Conservation (phyloP, 2,797 vertebrate species). For the Takifugu rubripes region DNA sequence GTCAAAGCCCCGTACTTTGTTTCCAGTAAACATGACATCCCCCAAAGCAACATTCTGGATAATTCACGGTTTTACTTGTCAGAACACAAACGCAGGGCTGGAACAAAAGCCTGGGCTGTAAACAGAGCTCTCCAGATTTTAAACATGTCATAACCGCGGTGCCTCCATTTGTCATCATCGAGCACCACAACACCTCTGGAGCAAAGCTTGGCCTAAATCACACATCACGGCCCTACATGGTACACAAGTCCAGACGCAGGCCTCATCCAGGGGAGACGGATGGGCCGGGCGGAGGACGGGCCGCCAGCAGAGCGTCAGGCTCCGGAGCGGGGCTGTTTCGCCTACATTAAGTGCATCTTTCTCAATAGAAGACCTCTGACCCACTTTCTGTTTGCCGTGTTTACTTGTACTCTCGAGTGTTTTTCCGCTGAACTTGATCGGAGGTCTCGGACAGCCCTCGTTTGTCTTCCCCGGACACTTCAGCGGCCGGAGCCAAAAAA, state of each 20-base stretch:
- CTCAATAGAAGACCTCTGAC: slow-evolving; percentile 10
- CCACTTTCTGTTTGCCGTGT: slow-evolving; percentile 30
- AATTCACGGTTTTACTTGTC: slow-evolving; percentile 20
- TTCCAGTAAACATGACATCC: neutral
- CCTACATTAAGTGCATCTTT: slow-evolving; percentile 37
- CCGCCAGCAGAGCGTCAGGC: slow-evolving; percentile 17
- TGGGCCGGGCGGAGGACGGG: slow-evolving; percentile 9
- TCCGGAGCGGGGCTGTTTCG: slow-evolving; percentile 28
- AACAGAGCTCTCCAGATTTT: slow-evolving; percentile 52
- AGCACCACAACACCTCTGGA: slow-evolving; percentile 7
- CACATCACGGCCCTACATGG: slow-evolving; percentile 40
- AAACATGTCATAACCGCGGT: slow-evolving; percentile 55
- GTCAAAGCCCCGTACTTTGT: neutral
- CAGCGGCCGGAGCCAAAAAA: slow-evolving; percentile 28
- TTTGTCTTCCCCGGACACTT: slow-evolving; percentile 27
- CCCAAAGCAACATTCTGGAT: slow-evolving; percentile 7
- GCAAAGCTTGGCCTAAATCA: slow-evolving; percentile 40
- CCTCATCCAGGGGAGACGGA: slow-evolving; percentile 37
- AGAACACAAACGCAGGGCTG: slow-evolving; percentile 21
- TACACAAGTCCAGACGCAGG: slow-evolving; percentile 45
- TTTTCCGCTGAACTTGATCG: slow-evolving; percentile 26
- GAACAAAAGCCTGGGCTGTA: slow-evolving; percentile 39
- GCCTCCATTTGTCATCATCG: slow-evolving; percentile 43
- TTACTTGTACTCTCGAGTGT: slow-evolving; percentile 27
- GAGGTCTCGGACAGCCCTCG: slow-evolving; percentile 13